phyloP scores from a whole-genome alignment of 1,140 invertebrate species.

The Trichonephila clavipes region DNA sequence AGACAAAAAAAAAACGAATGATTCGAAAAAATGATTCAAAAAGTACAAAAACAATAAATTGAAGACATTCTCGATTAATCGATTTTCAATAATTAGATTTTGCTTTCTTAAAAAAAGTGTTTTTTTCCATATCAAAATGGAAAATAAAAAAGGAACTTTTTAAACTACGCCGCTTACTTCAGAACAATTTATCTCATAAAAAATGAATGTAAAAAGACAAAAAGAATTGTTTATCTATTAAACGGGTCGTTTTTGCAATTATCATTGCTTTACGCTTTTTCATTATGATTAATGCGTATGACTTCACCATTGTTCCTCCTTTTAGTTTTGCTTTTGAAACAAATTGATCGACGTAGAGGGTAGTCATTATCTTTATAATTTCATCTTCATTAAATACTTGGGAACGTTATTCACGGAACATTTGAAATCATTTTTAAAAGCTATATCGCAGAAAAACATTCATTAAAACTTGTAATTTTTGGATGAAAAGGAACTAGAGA shows the following conservation, averaged over 20 bases:
- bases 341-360: neutral
- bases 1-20: neutral
- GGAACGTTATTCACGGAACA: neutral
- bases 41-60: slow-evolving; percentile 26
- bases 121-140: neutral
- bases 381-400: slow-evolving; percentile 20
- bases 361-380: neutral
- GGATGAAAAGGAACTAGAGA: neutral
- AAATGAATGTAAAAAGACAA: slow-evolving; percentile 18
- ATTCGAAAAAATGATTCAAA: neutral
- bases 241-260: slow-evolving; percentile 34
- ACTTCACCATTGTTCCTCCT: neutral
- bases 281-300: neutral
- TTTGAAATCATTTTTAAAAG: slow-evolving; percentile 7
- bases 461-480: neutral
- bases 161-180: neutral
- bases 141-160: neutral
- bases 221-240: slow-evolving; percentile 46
- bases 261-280: neutral
- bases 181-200: neutral
- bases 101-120: neutral
- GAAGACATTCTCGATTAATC: slow-evolving; percentile 31
- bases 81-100: slow-evolving; percentile 55
- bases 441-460: neutral
- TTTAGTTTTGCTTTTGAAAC: neutral